Percentiles rank a stretch among this genome's conserved stretches.
Conservation (phyloP, 2,113 vertebrate species). For the Pseudonaja textilis region DNA sequence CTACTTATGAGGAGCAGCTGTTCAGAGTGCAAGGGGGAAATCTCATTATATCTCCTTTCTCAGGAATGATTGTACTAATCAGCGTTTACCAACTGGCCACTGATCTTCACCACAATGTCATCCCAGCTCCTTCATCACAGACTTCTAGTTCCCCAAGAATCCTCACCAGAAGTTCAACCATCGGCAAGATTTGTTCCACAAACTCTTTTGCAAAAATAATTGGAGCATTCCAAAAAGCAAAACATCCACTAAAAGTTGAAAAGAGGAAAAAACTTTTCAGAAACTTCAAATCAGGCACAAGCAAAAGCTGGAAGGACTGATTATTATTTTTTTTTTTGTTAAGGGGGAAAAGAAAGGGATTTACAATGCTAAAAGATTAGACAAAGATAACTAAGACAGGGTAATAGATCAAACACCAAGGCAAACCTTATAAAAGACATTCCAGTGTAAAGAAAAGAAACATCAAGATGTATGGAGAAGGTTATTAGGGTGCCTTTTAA, state of each 20-base stretch:
- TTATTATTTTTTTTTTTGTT: slow-evolving; percentile 2
- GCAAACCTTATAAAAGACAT: slow-evolving; percentile 66
- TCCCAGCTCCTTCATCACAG: background rate
- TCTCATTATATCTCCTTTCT: background rate
- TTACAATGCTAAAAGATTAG: slow-evolving; percentile 64
- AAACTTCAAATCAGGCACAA: slow-evolving; percentile 69
- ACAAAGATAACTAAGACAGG: slow-evolving; percentile 68
- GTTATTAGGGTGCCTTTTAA: slow-evolving; percentile 66
- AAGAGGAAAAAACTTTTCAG: slow-evolving; percentile 55
- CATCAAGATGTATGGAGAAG: slow-evolving; percentile 51
- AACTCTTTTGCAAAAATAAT: background rate
- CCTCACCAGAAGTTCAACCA: background rate
- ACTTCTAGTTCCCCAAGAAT: background rate
- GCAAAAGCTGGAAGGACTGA: slow-evolving; percentile 63
- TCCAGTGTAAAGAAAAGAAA: slow-evolving; percentile 59
- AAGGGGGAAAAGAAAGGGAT: slow-evolving; percentile 47
- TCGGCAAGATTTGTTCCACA: background rate
- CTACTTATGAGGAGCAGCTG: background rate
- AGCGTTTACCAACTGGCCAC: background rate
- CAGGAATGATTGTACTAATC: background rate
- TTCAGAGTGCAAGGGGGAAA: background rate
- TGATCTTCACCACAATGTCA: background rate
- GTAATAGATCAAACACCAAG: slow-evolving; percentile 72
- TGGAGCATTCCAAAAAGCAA: background rate
- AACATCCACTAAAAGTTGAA: background rate